Conservation (phyloP, 2,113 vertebrate species). For the Silurus meridionalis region DNA sequence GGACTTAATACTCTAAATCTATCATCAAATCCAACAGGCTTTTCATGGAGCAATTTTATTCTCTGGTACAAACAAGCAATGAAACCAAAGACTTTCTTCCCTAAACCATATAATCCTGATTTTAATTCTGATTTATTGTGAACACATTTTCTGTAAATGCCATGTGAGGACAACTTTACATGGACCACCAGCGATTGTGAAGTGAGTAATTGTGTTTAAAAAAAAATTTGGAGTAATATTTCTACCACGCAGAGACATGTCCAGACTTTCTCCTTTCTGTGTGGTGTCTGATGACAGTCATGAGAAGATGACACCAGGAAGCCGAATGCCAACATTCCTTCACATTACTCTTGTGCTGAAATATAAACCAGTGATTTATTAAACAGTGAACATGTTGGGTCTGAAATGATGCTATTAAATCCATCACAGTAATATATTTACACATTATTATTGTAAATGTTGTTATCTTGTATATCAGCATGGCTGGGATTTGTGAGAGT, state of each 20-base stretch:
- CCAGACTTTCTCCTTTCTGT: conserved; percentile 4
- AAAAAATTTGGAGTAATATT: neutral
- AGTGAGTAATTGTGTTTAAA: neutral
- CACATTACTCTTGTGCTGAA: neutral
- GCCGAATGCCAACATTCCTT: neutral
- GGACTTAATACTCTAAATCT: conserved; percentile 18
- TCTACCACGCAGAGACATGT: neutral
- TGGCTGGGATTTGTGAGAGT: neutral
- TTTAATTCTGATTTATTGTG: neutral
- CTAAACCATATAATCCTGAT: neutral
- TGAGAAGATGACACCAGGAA: conserved; percentile 13
- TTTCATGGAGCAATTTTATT: neutral
- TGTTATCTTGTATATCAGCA: neutral
- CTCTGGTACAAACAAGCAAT: neutral
- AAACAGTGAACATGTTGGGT: neutral
- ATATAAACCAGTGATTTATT: neutral
- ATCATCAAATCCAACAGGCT: conserved; percentile 14
- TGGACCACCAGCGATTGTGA: neutral
- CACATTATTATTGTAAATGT: neutral
- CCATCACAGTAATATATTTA: neutral
- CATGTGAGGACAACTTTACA: neutral
- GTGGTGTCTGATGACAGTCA: conserved; percentile 12
- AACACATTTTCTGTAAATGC: neutral
- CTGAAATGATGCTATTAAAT: neutral
- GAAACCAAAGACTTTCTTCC: neutral